These are phyloP conservation scores for Poeciliopsis paucimaculata DNA, from an alignment of 2,797 vertebrate genomes.

Conservation along the genomic window DNA sequence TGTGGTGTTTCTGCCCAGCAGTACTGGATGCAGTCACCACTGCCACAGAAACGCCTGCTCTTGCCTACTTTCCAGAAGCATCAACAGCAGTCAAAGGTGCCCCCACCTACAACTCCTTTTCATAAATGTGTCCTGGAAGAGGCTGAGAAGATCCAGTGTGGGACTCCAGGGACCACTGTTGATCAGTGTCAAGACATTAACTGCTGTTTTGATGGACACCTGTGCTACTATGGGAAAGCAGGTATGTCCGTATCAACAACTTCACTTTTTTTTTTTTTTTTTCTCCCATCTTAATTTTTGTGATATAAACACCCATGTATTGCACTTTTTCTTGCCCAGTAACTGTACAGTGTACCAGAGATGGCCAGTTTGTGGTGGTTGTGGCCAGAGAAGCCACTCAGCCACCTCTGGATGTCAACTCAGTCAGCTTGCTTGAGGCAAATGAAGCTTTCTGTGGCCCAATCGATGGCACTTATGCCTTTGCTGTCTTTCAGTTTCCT, in stretches of 20 bases:
- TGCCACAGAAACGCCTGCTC: conserved; percentile 16
- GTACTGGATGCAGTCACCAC: conserved; percentile 25
- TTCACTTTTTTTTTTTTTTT: not conserved
- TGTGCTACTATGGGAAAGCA: conserved; percentile 77
- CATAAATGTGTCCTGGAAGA: conserved; percentile 69
- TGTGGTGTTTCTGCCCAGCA: conserved; percentile 35
- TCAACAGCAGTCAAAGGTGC: conserved; percentile 16
- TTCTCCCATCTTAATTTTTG: not conserved
- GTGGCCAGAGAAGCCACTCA: conserved; percentile 72
- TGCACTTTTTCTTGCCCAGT: conserved; percentile 52
- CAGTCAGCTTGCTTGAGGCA: conserved; percentile 65
- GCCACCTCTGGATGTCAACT: conserved; percentile 69
- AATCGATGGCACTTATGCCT: conserved; percentile 60
- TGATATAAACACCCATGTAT: not conserved
- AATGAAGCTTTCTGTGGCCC: conserved; percentile 58
- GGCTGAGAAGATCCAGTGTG: conserved; percentile 69
- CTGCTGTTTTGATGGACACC: conserved; percentile 74
- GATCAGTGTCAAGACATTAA: conserved; percentile 71
- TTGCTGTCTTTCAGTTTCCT: conserved; percentile 79
- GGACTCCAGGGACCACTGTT: conserved; percentile 49
- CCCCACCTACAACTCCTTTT: conserved; percentile 21
- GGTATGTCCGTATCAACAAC: conserved; percentile 49
- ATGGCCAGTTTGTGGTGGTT: conserved; percentile 82
- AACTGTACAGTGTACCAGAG: conserved; percentile 80
- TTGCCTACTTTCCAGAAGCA: conserved; percentile 6